Percentiles rank a stretch among this genome's conserved stretches.
Evolutionary conservation across 2,797 vertebrate genomes (phyloP).

Genomic region (Anniella stebbinsi): DNA sequence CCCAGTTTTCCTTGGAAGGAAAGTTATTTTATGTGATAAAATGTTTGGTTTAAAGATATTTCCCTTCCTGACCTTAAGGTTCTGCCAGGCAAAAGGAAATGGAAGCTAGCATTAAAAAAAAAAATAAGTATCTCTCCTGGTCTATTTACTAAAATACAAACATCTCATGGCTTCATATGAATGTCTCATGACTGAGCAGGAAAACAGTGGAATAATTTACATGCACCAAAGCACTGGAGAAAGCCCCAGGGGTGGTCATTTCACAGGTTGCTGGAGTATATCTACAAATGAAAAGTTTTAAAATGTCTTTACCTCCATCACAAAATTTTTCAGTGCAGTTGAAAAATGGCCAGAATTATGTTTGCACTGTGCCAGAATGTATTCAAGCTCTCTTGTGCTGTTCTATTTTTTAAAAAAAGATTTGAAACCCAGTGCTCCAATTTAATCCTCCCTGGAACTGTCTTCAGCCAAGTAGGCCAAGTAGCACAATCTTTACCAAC

Average conservation of each 20-base stretch:
- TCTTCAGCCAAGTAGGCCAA: slow-evolving; percentile 7
- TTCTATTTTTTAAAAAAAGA: neutral
- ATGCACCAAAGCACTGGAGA: neutral
- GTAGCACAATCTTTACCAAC: neutral
- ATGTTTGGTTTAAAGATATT: neutral
- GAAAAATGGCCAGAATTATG: slow-evolving; percentile 16
- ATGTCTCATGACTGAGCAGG: neutral
- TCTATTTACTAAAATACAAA: neutral
- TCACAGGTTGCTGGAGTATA: neutral
- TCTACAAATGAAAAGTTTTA: neutral
- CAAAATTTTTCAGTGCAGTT: neutral
- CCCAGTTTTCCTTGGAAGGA: neutral
- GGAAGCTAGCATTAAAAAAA: neutral
- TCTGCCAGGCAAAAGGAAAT: neutral
- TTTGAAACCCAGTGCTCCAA: neutral
- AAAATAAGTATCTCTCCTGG: neutral
- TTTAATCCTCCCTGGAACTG: neutral
- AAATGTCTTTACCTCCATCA: neutral
- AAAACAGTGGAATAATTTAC: neutral
- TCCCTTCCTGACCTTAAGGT: slow-evolving; percentile 16
- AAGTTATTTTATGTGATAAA: neutral
- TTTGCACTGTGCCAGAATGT: neutral
- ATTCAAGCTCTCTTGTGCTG: slow-evolving; percentile 15
- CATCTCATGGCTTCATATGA: neutral
- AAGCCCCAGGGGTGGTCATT: neutral